These are phyloP conservation scores for Hyperoodon ampullatus DNA, from an alignment of 2,113 vertebrate species.

Conservation along the genomic window DNA sequence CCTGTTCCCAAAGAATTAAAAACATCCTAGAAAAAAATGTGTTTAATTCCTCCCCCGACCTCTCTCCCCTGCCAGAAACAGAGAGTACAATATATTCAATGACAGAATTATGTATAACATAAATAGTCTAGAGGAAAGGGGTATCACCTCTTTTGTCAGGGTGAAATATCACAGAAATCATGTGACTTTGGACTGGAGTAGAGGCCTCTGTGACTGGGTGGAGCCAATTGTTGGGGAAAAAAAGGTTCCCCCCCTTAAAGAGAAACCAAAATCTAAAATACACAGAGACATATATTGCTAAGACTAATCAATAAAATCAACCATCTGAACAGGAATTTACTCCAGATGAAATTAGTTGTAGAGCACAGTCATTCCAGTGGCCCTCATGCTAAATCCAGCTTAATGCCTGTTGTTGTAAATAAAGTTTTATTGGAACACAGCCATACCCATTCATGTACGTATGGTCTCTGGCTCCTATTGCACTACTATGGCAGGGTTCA, in stretches of 20 bases:
- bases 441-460: neutral
- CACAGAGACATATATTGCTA: neutral
- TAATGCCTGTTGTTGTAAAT: neutral
- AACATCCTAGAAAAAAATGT: neutral
- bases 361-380: neutral
- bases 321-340: neutral
- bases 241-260: neutral
- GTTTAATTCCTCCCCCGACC: neutral
- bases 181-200: neutral
- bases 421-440: neutral
- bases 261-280: slow-evolving; percentile 22
- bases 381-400: neutral
- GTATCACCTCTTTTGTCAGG: neutral
- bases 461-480: neutral
- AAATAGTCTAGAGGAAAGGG: neutral
- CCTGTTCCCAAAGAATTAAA: neutral
- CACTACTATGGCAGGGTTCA: neutral
- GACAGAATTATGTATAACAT: neutral
- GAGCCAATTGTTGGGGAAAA: neutral
- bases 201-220: neutral
- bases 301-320: neutral
- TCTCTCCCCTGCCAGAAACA: neutral
- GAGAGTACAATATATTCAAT: neutral
- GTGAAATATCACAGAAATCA: neutral
- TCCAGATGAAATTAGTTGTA: neutral